Conservation (phyloP, 2,888 invertebrate species). For the Polyommatus icarus region DNA sequence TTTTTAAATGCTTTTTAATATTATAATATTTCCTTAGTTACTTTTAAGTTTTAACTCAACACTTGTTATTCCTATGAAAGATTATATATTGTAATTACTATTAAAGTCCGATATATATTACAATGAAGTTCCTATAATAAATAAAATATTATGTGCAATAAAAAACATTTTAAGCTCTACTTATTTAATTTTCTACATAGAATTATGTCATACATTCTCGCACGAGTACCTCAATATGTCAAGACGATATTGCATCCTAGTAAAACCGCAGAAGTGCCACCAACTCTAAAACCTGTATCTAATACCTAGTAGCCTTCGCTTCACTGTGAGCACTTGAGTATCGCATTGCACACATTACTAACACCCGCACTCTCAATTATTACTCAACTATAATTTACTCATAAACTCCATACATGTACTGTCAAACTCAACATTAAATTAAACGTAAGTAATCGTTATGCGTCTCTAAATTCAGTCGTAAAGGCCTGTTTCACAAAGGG, state of each 20-base stretch:
- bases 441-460: no score
- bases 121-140: no score
- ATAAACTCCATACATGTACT: no score
- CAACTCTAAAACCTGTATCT: not conserved
- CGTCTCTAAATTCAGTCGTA: no score
- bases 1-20: not conserved
- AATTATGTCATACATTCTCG: not conserved
- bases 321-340: not conserved
- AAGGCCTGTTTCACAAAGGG: not conserved
- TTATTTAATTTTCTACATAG: not conserved
- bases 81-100: no score
- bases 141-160: no score
- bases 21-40: not conserved
- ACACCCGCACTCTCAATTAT: not conserved
- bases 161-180: not conserved
- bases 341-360: not conserved
- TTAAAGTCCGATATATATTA: no score
- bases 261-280: constrained; percentile 14
- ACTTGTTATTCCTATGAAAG: no score
- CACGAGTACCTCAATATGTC: not conserved
- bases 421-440: no score
- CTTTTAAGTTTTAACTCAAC: not conserved
- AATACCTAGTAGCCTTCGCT: not conserved
- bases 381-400: not conserved
- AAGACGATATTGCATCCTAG: constrained; percentile 11